Percentiles rank a stretch among this genome's conserved stretches.
Evolutionary conservation across 2,797 vertebrate species (phyloP).

Genomic region (Enteromius anoplus): DNA sequence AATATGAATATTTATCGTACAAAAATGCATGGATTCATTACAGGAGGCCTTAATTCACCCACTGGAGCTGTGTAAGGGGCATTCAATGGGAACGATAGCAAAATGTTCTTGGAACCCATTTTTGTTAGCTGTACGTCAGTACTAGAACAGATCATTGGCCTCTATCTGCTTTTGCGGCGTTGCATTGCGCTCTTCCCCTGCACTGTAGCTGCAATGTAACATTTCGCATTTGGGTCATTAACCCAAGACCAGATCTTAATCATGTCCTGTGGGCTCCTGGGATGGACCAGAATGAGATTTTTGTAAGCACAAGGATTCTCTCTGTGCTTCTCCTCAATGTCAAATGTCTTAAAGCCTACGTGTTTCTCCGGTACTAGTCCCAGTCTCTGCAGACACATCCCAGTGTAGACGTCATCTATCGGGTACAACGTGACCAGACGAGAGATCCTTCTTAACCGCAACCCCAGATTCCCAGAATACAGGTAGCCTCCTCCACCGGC

Average conservation of each 20-base stretch:
- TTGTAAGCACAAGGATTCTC: slow-evolving; percentile 85
- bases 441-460: slow-evolving; percentile 79
- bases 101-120: not conserved
- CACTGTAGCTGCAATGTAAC: slow-evolving; percentile 51
- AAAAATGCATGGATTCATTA: no score
- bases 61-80: no score
- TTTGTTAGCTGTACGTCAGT: not conserved
- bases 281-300: slow-evolving; percentile 90
- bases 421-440: slow-evolving; percentile 85
- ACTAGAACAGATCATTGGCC: not conserved
- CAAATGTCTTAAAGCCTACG: slow-evolving; percentile 89
- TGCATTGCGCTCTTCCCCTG: no score
- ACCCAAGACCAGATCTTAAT: slow-evolving; percentile 87
- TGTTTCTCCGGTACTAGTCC: slow-evolving; percentile 89
- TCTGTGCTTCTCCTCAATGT: slow-evolving; percentile 84
- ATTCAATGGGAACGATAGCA: not conserved
- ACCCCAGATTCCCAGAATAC: slow-evolving; percentile 83
- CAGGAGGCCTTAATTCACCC: no score
- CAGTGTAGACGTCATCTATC: slow-evolving; percentile 94
- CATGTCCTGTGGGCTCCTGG: slow-evolving; percentile 90
- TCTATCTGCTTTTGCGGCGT: not conserved
- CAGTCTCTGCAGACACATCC: slow-evolving; percentile 92
- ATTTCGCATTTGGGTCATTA: slow-evolving; percentile 79
- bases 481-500: slow-evolving; percentile 91
- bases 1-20: no score